Conservation (phyloP, 1,140 invertebrate genomes). For the Bradysia coprophila region DNA sequence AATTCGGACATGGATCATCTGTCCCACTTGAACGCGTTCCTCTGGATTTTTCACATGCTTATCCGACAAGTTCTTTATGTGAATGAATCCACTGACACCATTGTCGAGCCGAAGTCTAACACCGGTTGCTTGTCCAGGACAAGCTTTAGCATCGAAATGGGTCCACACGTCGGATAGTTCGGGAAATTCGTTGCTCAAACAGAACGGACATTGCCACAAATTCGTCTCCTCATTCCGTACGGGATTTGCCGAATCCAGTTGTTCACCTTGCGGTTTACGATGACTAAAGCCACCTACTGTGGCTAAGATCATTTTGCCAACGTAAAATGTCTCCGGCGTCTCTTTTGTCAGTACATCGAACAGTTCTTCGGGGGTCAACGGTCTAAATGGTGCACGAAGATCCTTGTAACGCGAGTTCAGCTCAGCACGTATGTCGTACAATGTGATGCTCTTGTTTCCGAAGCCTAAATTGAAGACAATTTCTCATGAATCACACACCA, state of each 20-base stretch:
- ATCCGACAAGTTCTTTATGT: constrained; percentile 89
- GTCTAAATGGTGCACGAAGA: constrained; percentile 57
- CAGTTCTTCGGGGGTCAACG: constrained; percentile 66
- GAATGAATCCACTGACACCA: constrained; percentile 85
- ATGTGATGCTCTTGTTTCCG: constrained; percentile 91
- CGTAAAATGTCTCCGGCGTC: constrained; percentile 85
- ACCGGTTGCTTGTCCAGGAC: constrained; percentile 88
- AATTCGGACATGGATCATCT: constrained; percentile 85
- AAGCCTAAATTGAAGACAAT: constrained; percentile 53
- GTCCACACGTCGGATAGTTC: constrained; percentile 95
- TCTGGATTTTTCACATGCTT: constrained; percentile 84
- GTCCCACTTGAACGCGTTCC: constrained; percentile 70
- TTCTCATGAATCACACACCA: no score
- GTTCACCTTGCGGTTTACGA: constrained; percentile 78
- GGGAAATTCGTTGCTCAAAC: constrained; percentile 72
- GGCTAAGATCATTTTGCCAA: constrained; percentile 71
- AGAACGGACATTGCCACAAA: constrained; percentile 95
- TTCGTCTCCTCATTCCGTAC: constrained; percentile 85
- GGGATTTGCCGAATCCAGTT: constrained; percentile 88
- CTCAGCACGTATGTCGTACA: constrained; percentile 95
- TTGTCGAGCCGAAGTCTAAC: constrained; percentile 84
- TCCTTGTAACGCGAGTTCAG: constrained; percentile 93
- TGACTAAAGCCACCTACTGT: constrained; percentile 61
- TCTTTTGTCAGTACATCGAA: constrained; percentile 96
- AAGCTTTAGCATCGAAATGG: constrained; percentile 90